Evolutionary conservation across 2,797 vertebrate species (phyloP).

Genomic region (Cuniculus paca): DNA sequence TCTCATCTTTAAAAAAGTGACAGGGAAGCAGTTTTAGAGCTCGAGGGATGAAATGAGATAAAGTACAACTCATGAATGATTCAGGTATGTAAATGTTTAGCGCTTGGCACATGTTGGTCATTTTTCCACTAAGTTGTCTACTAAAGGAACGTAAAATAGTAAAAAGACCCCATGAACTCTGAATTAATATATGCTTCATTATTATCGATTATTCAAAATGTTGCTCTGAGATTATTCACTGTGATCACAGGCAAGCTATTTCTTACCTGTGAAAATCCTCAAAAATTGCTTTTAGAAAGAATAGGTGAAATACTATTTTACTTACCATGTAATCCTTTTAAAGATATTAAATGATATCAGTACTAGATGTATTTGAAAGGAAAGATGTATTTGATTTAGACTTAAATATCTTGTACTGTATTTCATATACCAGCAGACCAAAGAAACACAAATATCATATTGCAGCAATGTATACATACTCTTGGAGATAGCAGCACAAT

Average conservation of each 20-base stretch:
- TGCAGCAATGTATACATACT: background rate
- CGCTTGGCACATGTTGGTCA: background rate
- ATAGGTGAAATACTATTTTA: background rate
- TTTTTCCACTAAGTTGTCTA: background rate
- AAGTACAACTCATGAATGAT: background rate
- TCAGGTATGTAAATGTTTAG: background rate
- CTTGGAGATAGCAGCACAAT: background rate
- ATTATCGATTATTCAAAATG: background rate
- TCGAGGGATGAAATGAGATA: background rate
- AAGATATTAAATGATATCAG: background rate
- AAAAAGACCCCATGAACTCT: background rate
- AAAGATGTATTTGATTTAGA: background rate
- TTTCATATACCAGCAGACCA: background rate
- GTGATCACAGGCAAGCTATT: background rate
- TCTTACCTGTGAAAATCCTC: background rate
- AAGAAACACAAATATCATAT: background rate
- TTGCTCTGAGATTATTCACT: background rate
- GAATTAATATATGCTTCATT: background rate
- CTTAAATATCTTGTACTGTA: background rate
- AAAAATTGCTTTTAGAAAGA: background rate
- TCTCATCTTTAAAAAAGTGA: background rate
- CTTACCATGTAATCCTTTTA: background rate
- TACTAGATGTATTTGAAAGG: background rate
- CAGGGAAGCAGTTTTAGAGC: background rate
- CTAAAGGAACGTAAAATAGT: background rate